A percentile compares a stretch with the other conserved stretches of the same genome.
Conservation (phyloP, 2,888 invertebrate genomes). For the Linnaemya vulpina region DNA sequence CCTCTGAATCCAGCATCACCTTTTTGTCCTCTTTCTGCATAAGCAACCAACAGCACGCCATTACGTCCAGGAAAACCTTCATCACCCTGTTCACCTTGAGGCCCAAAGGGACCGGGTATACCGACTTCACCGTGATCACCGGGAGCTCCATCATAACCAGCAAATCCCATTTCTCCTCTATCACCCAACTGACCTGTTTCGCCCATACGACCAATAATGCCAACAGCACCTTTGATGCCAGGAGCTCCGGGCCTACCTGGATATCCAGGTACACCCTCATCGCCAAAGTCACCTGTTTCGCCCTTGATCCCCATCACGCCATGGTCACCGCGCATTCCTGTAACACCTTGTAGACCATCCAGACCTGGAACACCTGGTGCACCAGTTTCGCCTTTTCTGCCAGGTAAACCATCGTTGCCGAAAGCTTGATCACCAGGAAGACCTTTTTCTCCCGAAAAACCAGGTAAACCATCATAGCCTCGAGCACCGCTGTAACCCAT, state of each 20-base stretch:
- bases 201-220: conserved; percentile 83
- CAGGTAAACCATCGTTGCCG: conserved; percentile 83
- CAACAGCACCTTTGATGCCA: conserved; percentile 83
- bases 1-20: conserved; percentile 84
- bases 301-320: conserved; percentile 86
- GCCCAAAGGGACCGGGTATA: conserved; percentile 83
- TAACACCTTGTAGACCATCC: conserved; percentile 84
- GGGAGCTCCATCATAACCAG: conserved; percentile 84
- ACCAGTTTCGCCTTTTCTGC: conserved; percentile 86
- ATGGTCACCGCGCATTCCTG: conserved; percentile 82
- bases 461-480: conserved; percentile 79
- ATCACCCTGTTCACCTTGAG: conserved; percentile 84
- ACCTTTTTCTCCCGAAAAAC: conserved; percentile 83
- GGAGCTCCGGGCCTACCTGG: conserved; percentile 83
- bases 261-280: conserved; percentile 78
- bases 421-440: conserved; percentile 85
- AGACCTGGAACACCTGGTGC: conserved; percentile 84
- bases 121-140: conserved; percentile 85
- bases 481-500: conserved; percentile 83
- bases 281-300: conserved; percentile 83
- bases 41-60: conserved; percentile 76
- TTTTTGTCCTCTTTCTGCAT: conserved; percentile 85
- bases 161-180: conserved; percentile 80
- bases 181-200: conserved; percentile 84
- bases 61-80: conserved; percentile 82